Percentiles rank a stretch among this genome's conserved stretches.
Conservation (phyloP, 2,113 vertebrate species). For the Perca fluviatilis region DNA sequence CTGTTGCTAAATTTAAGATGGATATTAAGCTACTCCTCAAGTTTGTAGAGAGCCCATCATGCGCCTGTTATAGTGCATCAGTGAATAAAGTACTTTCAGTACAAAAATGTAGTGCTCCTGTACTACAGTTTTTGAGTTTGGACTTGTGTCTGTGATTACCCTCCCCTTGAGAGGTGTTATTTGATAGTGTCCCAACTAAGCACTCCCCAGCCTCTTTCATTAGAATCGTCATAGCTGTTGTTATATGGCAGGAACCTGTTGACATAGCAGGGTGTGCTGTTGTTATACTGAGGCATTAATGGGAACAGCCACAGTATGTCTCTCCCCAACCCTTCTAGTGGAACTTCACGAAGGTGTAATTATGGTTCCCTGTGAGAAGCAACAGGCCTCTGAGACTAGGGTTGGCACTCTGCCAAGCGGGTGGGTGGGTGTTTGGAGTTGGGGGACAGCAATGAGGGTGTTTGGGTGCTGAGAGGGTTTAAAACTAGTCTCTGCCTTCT, state of each 20-base stretch:
- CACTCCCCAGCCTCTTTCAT: conserved; percentile 29
- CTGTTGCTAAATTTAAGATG: too few relatives aligned
- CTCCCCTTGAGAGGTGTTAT: conserved; percentile 10
- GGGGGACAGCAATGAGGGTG: conserved; percentile 14
- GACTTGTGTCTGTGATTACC: neutral
- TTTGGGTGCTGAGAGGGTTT: conserved; percentile 23
- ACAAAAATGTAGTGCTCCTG: neutral
- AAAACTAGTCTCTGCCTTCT: conserved; percentile 21
- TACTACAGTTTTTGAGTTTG: neutral
- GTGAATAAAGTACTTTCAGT: neutral
- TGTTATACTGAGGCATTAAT: conserved; percentile 53
- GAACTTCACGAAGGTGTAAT: conserved; percentile 57
- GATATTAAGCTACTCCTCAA: neutral
- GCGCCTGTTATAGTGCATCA: neutral
- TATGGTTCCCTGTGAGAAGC: conserved; percentile 66
- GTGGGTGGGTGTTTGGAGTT: conserved; percentile 37
- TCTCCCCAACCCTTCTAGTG: conserved; percentile 39
- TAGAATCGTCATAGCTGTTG: conserved; percentile 49
- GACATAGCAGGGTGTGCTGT: conserved; percentile 71
- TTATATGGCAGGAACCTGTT: conserved; percentile 57
- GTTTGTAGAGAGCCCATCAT: neutral
- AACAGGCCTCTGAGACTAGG: conserved; percentile 36
- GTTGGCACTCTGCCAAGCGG: conserved; percentile 53
- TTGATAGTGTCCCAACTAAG: conserved; percentile 1
- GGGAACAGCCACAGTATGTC: conserved; percentile 42